Evolutionary conservation across 1,140 invertebrate species (phyloP).

Genomic region (Drosophila lini): DNA sequence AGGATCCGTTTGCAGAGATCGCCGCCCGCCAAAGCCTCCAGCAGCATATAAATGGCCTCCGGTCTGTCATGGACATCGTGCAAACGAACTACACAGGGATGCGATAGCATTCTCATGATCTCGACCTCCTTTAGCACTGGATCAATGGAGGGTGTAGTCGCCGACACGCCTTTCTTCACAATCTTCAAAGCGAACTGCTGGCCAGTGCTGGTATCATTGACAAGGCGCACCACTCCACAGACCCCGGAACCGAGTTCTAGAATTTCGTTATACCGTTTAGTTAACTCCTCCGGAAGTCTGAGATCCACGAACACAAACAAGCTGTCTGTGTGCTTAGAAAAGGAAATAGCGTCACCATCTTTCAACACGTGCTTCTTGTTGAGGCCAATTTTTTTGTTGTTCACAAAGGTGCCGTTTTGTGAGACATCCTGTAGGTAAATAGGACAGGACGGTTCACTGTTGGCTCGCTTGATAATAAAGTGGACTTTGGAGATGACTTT

Average conservation of each 20-base stretch:
- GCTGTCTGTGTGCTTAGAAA: constrained; percentile 85
- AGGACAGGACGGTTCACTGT: constrained; percentile 72
- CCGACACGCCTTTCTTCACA: constrained; percentile 88
- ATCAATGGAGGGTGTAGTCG: constrained; percentile 65
- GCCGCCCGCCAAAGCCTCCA: constrained; percentile 95
- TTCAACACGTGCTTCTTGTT: constrained; percentile 86
- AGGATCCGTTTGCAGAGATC: constrained; percentile 91
- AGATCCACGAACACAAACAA: constrained; percentile 90
- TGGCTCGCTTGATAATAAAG: constrained; percentile 70
- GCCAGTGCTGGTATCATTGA: constrained; percentile 88
- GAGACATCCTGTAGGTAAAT: constrained; percentile 87
- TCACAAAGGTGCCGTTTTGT: constrained; percentile 91
- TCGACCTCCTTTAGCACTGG: constrained; percentile 91
- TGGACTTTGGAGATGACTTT: constrained; percentile 77
- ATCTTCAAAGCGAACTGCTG: constrained; percentile 93
- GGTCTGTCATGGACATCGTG: constrained; percentile 91
- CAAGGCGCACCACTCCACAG: constrained; percentile 90
- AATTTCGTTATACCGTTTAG: constrained; percentile 89
- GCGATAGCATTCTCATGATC: constrained; percentile 89
- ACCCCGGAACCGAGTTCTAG: constrained; percentile 90
- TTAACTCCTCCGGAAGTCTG: constrained; percentile 87
- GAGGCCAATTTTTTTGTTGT: constrained; percentile 87
- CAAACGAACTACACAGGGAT: constrained; percentile 92
- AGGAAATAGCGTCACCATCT: constrained; percentile 87
- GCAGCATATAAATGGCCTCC: constrained; percentile 90